Evolutionary conservation across 1,140 invertebrate species (phyloP).

Genomic region (Coptotermes formosanus): DNA sequence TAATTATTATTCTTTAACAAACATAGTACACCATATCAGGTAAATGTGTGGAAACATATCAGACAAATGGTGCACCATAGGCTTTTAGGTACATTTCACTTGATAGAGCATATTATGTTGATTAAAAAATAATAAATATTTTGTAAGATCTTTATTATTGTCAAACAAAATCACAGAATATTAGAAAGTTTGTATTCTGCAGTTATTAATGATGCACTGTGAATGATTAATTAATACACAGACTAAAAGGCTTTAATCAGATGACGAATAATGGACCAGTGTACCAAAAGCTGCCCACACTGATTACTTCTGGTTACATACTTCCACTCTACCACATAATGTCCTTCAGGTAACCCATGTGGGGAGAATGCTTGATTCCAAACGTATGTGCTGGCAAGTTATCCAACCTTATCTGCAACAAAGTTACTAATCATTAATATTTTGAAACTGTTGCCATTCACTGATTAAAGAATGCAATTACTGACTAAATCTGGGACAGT

Average conservation of each 20-base stretch:
- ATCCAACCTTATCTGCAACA: conserved; percentile 55
- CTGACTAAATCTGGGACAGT: not conserved
- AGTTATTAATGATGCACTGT: not conserved
- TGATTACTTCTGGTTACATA: not conserved
- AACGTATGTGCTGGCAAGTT: conserved; percentile 70
- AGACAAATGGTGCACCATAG: too few species aligned
- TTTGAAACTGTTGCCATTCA: not conserved
- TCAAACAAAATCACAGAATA: not conserved
- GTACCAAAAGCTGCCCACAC: not conserved
- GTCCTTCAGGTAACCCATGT: conserved; percentile 64
- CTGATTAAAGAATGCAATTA: not conserved
- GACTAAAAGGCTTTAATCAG: not conserved
- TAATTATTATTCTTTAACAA: too few species aligned
- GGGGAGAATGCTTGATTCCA: conserved; percentile 84
- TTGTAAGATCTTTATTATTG: not conserved
- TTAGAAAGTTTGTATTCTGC: not conserved
- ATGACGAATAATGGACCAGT: not conserved
- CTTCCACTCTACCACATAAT: conserved; percentile 41
- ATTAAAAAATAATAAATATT: too few species aligned
- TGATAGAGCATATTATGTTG: too few species aligned
- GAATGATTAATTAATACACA: not conserved
- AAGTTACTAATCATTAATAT: conserved; percentile 33
- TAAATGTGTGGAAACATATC: too few species aligned
- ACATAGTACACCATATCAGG: too few species aligned
- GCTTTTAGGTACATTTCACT: too few species aligned